A percentile compares a stretch with the other conserved stretches of the same genome.
Evolutionary conservation across 2,797 vertebrate genomes (phyloP).

Genomic region (Spinus olivaceus): DNA sequence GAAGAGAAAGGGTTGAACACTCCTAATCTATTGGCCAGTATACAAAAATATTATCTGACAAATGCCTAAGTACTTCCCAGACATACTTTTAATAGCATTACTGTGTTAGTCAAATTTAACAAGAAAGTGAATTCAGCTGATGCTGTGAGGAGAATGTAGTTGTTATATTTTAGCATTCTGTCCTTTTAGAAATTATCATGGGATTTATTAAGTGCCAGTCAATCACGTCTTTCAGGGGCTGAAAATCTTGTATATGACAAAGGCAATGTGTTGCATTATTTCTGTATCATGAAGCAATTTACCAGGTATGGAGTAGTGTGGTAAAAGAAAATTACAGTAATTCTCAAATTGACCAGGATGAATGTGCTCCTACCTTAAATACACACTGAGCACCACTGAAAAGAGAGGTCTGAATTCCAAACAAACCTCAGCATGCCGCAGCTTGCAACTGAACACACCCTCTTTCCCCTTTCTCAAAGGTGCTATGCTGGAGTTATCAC

Average conservation of each 20-base stretch:
- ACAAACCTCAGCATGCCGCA: slow-evolving; percentile 45
- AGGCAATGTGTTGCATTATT: slow-evolving; percentile 3
- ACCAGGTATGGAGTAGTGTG: slow-evolving; percentile 27
- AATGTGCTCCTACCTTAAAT: slow-evolving; percentile 32
- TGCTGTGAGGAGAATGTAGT: not conserved
- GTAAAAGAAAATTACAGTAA: slow-evolving; percentile 62
- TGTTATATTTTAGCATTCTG: not conserved
- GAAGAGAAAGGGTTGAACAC: not conserved
- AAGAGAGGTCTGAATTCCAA: slow-evolving; percentile 57
- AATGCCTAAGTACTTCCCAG: not conserved
- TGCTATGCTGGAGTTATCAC: not conserved
- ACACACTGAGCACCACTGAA: slow-evolving; percentile 42
- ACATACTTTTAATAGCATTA: not conserved
- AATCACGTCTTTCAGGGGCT: not conserved
- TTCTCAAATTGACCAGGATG: slow-evolving; percentile 61
- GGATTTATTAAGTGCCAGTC: slow-evolving; percentile 22
- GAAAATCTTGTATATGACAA: not conserved
- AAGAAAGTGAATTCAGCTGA: not conserved
- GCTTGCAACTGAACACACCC: slow-evolving; percentile 1
- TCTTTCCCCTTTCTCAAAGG: slow-evolving; percentile 2
- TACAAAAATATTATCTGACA: not conserved
- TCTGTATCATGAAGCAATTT: slow-evolving; percentile 53
- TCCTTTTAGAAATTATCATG: not conserved
- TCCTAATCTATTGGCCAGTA: not conserved
- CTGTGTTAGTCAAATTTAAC: not conserved